Evolutionary conservation across 2,797 vertebrate species (phyloP).

Genomic region (Peromyscus eremicus): DNA sequence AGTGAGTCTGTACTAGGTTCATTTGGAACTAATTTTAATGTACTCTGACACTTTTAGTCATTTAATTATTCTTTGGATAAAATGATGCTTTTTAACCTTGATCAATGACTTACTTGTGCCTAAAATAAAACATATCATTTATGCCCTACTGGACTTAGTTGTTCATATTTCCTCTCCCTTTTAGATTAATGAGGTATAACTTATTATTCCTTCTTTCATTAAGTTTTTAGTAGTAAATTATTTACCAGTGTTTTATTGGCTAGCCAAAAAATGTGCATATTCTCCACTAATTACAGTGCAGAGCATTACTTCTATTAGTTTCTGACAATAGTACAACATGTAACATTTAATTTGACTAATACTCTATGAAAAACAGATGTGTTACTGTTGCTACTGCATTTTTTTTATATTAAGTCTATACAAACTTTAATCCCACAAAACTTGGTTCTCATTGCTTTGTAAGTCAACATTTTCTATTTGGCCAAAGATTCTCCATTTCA

Average conservation of each 20-base stretch:
- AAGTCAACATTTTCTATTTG: background rate
- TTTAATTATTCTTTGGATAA: constrained; percentile 10
- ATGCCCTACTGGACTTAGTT: background rate
- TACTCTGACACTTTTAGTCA: background rate
- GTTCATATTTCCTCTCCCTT: background rate
- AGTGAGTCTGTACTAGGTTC: background rate
- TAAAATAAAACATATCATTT: background rate
- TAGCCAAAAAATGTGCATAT: background rate
- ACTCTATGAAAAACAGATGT: background rate
- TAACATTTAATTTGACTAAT: background rate
- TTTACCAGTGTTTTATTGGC: background rate
- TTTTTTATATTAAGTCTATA: background rate
- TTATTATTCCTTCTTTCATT: background rate
- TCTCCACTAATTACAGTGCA: background rate
- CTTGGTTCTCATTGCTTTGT: background rate
- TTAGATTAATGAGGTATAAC: background rate
- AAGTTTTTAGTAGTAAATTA: constrained; percentile 25
- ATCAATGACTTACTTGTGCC: background rate
- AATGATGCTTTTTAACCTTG: background rate
- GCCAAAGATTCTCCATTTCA: background rate
- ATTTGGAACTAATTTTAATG: background rate
- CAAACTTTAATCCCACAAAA: background rate
- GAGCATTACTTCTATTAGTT: background rate
- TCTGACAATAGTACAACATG: background rate
- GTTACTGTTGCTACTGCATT: background rate